These are phyloP conservation scores for Tachypleus tridentatus DNA, from an alignment of 1,140 invertebrate species.

Conservation along the genomic window DNA sequence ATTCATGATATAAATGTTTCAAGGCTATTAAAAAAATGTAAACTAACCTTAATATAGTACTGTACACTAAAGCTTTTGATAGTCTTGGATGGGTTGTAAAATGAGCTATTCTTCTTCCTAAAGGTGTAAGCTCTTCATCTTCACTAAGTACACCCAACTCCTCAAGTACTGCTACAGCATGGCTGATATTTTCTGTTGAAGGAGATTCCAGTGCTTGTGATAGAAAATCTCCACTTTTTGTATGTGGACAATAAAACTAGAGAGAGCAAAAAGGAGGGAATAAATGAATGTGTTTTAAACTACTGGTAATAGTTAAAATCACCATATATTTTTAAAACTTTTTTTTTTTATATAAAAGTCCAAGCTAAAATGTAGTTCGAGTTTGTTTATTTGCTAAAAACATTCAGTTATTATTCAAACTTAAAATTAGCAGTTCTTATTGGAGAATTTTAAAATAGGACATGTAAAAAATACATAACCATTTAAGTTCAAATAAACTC, in stretches of 20 bases:
- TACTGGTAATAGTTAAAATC: conserved; percentile 36
- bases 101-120: conserved; percentile 41
- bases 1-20: no score
- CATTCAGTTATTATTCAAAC: no score
- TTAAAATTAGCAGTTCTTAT: no score
- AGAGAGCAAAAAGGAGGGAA: neutral
- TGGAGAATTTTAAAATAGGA: no score
- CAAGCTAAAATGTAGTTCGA: no score
- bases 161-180: conserved; percentile 69
- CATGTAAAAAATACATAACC: no score
- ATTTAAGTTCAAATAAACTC: no score
- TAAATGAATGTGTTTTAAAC: conserved; percentile 28
- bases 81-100: conserved; percentile 43
- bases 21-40: neutral
- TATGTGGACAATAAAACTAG: conserved; percentile 32
- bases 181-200: conserved; percentile 61
- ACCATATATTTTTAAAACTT: neutral
- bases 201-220: conserved; percentile 77
- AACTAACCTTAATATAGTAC: conserved; percentile 38
- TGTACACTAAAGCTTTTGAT: conserved; percentile 41
- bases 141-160: conserved; percentile 44
- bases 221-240: conserved; percentile 47
- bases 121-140: conserved; percentile 42
- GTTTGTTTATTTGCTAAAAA: no score
- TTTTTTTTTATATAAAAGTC: no score